Evolutionary conservation across 1,140 invertebrate genomes (phyloP).

Genomic region (Diprion similis): DNA sequence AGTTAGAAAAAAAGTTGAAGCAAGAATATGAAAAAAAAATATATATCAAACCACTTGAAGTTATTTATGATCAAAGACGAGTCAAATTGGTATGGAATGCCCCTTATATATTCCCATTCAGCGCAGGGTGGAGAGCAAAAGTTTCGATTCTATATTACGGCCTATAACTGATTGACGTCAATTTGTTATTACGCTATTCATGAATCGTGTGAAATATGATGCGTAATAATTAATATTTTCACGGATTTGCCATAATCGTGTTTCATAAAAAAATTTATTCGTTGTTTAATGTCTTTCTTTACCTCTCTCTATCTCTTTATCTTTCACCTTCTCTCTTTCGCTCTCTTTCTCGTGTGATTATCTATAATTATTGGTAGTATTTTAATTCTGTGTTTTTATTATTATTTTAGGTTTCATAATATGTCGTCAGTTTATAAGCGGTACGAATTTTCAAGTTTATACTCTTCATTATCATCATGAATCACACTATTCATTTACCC

Average conservation of each 20-base stretch:
- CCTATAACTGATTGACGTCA: no score
- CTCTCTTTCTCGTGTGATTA: slow-evolving; percentile 11
- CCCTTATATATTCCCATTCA: no score
- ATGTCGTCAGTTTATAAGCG: slow-evolving; percentile 61
- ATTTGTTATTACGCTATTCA: no score
- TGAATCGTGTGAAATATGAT: no score
- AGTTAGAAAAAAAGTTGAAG: no score
- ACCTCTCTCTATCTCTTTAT: neutral
- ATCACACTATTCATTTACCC: neutral
- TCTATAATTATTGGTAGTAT: slow-evolving; percentile 32
- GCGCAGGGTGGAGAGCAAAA: no score
- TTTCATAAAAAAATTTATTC: no score
- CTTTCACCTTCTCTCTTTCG: neutral
- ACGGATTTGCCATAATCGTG: slow-evolving; percentile 8
- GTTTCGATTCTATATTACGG: no score
- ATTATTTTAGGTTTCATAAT: slow-evolving; percentile 61
- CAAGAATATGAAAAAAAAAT: no score
- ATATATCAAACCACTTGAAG: no score
- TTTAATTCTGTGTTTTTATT: slow-evolving; percentile 52
- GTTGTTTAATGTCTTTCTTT: neutral
- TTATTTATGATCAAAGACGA: no score
- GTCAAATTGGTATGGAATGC: no score
- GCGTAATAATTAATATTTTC: slow-evolving; percentile 21
- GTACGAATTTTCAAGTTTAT: slow-evolving; percentile 49
- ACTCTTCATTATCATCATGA: slow-evolving; percentile 24